Evolutionary conservation across 2,113 vertebrate species (phyloP).

Genomic region (Xiphorhynchus elegans): DNA sequence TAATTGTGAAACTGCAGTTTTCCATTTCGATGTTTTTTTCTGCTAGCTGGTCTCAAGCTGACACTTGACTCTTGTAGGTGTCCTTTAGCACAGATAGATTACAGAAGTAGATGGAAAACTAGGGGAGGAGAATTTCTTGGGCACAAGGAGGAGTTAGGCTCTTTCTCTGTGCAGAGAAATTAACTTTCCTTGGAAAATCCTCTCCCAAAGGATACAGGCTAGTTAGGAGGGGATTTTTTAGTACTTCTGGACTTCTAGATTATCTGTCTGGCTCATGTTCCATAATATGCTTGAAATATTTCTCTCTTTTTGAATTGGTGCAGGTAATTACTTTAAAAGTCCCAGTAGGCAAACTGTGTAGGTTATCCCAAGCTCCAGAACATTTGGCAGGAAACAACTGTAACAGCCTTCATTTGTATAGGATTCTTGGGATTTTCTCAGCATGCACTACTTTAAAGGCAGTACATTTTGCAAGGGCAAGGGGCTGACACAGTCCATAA

Average conservation of each 20-base stretch:
- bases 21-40: slow-evolving; percentile 15
- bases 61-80: slow-evolving; percentile 34
- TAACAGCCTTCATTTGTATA: neutral
- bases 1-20: slow-evolving; percentile 30
- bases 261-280: neutral
- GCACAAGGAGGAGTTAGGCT: neutral
- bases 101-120: neutral
- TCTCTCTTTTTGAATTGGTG: neutral
- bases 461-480: neutral
- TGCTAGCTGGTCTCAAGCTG: neutral
- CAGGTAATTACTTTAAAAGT: neutral
- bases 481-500: neutral
- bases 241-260: neutral
- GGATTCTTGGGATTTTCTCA: neutral
- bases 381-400: neutral
- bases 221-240: neutral
- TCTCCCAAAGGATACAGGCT: neutral
- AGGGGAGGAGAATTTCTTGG: neutral
- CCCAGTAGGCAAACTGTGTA: neutral
- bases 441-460: neutral
- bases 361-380: neutral
- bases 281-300: neutral
- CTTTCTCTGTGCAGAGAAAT: neutral
- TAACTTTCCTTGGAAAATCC: neutral
- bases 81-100: neutral